A percentile compares a stretch with the other conserved stretches of the same genome.
Conservation (phyloP, 1,140 invertebrate species). For the Brachionus asplanchnoidis region DNA sequence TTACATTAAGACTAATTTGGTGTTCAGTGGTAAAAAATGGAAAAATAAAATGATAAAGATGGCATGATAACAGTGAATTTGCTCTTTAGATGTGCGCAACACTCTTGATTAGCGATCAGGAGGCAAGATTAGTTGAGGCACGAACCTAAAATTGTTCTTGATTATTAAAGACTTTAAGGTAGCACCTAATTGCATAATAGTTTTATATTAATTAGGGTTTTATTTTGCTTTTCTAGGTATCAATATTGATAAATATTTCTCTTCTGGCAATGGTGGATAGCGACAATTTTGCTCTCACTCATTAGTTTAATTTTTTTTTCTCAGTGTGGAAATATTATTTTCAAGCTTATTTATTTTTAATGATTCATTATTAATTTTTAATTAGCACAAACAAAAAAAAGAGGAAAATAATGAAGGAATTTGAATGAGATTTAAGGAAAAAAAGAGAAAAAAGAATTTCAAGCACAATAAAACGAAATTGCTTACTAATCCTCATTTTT, state of each 20-base stretch:
- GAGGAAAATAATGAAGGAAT: not conserved
- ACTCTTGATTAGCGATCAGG: not conserved
- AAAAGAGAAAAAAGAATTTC: not conserved
- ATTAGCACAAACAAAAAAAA: conserved; percentile 11
- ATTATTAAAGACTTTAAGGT: not conserved
- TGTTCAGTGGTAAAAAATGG: not conserved
- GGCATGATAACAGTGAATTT: not conserved
- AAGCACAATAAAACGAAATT: conserved; percentile 2
- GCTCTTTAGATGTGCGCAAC: not conserved
- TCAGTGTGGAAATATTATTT: conserved; percentile 21
- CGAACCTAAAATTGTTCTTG: not conserved
- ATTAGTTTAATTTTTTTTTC: conserved; percentile 12
- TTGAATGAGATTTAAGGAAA: not conserved
- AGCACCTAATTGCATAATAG: not conserved
- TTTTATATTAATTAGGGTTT: not conserved
- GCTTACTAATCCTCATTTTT: not conserved
- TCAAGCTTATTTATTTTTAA: conserved; percentile 28
- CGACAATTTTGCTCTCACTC: not conserved
- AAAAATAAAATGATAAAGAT: not conserved
- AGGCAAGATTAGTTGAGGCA: not conserved
- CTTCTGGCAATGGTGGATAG: not conserved
- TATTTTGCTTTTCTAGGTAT: not conserved
- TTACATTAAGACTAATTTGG: not conserved
- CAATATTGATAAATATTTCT: not conserved
- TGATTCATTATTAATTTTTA: conserved; percentile 28